Conservation (phyloP, 2,888 invertebrate genomes). For the Leptopterna dolabrata region DNA sequence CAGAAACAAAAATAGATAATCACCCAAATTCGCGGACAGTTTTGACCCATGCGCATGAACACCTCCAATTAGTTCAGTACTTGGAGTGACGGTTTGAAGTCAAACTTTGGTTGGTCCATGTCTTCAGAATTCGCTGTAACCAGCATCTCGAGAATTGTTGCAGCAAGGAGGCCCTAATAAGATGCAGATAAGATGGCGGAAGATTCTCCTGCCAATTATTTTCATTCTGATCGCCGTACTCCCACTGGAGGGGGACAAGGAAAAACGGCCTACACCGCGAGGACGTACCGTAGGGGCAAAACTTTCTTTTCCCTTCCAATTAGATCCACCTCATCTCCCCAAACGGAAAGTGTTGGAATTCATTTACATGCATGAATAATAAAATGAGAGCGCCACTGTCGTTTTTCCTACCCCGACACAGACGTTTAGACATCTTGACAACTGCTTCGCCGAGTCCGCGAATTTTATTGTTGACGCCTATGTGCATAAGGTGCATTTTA, state of each 20-base stretch:
- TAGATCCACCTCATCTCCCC: background rate
- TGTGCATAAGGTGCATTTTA: background rate
- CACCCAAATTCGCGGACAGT: too few species aligned
- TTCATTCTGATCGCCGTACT: background rate
- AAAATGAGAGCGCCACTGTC: background rate
- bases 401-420: background rate
- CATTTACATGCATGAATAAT: constrained; percentile 29
- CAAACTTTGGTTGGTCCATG: too few species aligned
- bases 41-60: too few species aligned
- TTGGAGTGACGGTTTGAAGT: too few species aligned
- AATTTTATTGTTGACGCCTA: background rate
- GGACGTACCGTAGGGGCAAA: background rate
- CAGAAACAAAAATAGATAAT: too few species aligned
- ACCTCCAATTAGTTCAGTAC: too few species aligned
- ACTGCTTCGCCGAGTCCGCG: background rate
- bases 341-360: constrained; percentile 18
- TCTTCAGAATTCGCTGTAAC: too few species aligned
- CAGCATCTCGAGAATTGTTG: too few species aligned
- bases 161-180: background rate
- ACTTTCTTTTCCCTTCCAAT: constrained; percentile 16
- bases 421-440: background rate
- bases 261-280: background rate
- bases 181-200: background rate
- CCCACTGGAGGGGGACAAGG: background rate
- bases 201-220: background rate